These are phyloP conservation scores for Phalanger gymnotis DNA, from an alignment of 2,797 vertebrate species.

Conservation along the genomic window DNA sequence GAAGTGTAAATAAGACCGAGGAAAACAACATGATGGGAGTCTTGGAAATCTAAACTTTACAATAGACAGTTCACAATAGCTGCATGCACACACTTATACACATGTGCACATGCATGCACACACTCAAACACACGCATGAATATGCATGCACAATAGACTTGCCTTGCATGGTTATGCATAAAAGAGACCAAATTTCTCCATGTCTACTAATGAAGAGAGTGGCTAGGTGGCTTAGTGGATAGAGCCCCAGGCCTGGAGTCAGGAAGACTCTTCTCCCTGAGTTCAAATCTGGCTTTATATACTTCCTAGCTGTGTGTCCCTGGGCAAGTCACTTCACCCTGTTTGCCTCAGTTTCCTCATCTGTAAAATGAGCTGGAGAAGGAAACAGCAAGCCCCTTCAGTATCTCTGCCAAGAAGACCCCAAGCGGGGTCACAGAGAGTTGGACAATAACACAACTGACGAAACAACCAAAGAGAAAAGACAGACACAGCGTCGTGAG, in stretches of 20 bases:
- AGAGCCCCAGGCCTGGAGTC: not conserved
- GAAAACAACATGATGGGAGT: not conserved
- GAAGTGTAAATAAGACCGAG: conserved; percentile 8
- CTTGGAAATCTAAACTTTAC: not conserved
- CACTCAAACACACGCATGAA: too few relatives aligned
- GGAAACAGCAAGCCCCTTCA: not conserved
- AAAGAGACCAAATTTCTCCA: not conserved
- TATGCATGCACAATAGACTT: too few relatives aligned
- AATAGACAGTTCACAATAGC: not conserved
- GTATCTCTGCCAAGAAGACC: not conserved
- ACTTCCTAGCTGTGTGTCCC: not conserved
- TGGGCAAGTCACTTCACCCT: not conserved
- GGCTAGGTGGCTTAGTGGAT: not conserved
- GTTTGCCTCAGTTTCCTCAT: not conserved
- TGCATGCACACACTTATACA: too few relatives aligned
- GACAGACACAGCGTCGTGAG: not conserved
- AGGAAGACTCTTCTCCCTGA: not conserved
- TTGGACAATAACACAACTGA: too few relatives aligned
- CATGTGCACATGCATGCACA: too few relatives aligned
- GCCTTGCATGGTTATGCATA: not conserved
- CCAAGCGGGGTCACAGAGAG: fast-evolving
- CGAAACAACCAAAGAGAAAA: not conserved
- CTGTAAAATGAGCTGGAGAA: not conserved
- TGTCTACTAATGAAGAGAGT: not conserved
- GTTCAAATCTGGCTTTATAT: not conserved